Evolutionary conservation across 2,113 vertebrate species (phyloP).

Genomic region (Poeciliopsis prolifica): DNA sequence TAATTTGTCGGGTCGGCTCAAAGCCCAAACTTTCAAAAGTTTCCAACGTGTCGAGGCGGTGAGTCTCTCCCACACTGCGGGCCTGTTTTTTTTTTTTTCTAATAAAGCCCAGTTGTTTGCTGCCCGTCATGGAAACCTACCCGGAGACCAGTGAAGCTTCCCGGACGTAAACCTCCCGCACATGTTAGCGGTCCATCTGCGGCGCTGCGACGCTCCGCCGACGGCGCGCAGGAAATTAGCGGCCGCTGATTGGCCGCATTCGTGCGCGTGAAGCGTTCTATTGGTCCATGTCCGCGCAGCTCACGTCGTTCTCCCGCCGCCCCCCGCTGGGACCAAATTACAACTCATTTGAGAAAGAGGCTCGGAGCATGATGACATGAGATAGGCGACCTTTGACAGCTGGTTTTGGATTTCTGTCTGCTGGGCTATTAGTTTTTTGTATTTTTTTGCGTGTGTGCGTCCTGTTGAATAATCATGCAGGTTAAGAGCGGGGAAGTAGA

Average conservation of each 20-base stretch:
- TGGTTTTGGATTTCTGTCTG: slow-evolving; percentile 66
- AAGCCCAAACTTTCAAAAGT: no score
- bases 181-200: slow-evolving; percentile 44
- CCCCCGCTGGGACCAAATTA: slow-evolving; percentile 62
- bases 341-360: slow-evolving; percentile 68
- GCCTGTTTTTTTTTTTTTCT: neutral
- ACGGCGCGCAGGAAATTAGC: neutral
- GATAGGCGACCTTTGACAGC: slow-evolving; percentile 49
- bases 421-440: slow-evolving; percentile 23
- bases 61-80: neutral
- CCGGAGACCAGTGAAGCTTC: neutral
- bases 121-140: neutral
- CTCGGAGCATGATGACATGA: slow-evolving; percentile 51
- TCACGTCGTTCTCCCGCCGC: slow-evolving; percentile 40
- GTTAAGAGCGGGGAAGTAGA: neutral
- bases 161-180: neutral
- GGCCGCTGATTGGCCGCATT: slow-evolving; percentile 46
- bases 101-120: neutral
- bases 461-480: slow-evolving; percentile 32
- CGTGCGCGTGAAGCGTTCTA: neutral
- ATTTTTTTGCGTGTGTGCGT: neutral
- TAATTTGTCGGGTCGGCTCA: neutral
- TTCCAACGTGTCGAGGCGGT: no score
- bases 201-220: slow-evolving; percentile 40
- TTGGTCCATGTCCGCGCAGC: slow-evolving; percentile 39